Percentiles rank a stretch among this genome's conserved stretches.
These are phyloP conservation scores for Microcebus griseorufus DNA, from an alignment of 2,113 vertebrate species.

Conservation along the genomic window DNA sequence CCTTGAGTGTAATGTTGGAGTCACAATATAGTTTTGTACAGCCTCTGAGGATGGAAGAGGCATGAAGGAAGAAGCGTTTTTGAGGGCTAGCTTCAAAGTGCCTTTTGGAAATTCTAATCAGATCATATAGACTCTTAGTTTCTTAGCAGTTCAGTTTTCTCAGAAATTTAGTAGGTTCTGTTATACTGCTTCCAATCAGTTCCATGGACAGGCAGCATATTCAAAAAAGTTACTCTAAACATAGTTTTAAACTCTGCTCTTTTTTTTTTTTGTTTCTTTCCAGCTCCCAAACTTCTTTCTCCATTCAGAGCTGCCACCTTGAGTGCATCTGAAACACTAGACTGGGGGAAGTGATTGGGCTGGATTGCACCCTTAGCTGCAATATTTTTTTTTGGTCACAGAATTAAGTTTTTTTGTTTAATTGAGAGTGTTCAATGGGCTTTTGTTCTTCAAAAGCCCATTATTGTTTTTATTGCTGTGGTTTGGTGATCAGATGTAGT, in stretches of 20 bases:
- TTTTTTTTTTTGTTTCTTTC: neutral
- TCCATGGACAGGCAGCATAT: neutral
- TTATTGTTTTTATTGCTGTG: neutral
- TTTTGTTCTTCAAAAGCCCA: neutral
- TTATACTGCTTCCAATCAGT: neutral
- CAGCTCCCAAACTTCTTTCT: neutral
- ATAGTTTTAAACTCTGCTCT: neutral
- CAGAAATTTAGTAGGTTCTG: neutral
- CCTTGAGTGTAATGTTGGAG: accelerated
- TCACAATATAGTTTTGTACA: neutral
- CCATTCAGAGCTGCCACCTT: accelerated
- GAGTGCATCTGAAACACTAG: neutral
- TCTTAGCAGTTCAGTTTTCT: neutral
- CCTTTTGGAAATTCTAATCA: neutral
- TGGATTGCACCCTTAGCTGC: neutral
- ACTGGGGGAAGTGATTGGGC: no score
- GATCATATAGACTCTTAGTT: neutral
- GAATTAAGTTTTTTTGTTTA: neutral
- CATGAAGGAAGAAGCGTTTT: neutral
- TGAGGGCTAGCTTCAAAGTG: neutral
- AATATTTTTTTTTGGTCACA: neutral
- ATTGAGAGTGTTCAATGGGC: neutral
- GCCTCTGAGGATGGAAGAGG: neutral
- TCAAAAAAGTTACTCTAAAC: neutral
- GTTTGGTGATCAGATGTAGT: neutral